phyloP scores from a whole-genome alignment of 2,888 invertebrate genomes.

The Drymonia ruficornis region DNA sequence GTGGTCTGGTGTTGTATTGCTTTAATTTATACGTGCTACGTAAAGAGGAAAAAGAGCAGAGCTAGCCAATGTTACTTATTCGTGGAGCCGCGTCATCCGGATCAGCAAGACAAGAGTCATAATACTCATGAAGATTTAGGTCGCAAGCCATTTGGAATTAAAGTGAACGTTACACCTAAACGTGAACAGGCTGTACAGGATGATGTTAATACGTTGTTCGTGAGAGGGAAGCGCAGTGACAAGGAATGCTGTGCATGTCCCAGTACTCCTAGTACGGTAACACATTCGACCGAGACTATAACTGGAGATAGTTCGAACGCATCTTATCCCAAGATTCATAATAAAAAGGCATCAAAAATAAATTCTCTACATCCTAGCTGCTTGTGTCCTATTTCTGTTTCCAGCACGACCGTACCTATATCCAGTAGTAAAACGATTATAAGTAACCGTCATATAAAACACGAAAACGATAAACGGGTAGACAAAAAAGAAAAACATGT shows the following conservation, averaged over 20 bases:
- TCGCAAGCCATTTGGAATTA: background rate
- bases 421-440: background rate
- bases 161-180: background rate
- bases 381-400: background rate
- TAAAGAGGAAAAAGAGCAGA: constrained; percentile 28
- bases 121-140: background rate
- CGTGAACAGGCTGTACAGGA: background rate
- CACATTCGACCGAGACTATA: background rate
- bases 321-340: background rate
- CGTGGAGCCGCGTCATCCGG: background rate
- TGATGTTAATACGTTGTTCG: background rate
- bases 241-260: background rate
- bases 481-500: background rate
- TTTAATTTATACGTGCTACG: constrained; percentile 31
- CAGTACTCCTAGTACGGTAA: background rate
- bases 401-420: background rate
- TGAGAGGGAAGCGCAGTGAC: background rate
- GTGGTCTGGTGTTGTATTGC: constrained; percentile 58
- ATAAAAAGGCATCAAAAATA: background rate
- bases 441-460: background rate
- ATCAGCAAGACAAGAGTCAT: background rate
- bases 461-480: background rate
- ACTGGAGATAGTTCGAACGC: background rate
- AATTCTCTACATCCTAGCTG: background rate
- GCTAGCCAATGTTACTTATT: constrained; percentile 27